Conservation (phyloP, 1,140 invertebrate species). For the Thaumetopoea pityocampa region DNA sequence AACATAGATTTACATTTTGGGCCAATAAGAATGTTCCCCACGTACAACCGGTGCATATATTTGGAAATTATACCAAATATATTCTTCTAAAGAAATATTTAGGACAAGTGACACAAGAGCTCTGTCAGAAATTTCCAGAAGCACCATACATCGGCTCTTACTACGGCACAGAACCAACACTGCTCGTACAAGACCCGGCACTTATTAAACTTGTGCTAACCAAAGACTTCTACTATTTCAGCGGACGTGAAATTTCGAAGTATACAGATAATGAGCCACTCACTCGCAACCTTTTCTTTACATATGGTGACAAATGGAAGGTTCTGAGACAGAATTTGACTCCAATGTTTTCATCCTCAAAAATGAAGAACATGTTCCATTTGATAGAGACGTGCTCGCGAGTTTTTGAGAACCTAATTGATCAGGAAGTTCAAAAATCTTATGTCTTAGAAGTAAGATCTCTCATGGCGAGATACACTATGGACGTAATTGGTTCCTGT, state of each 20-base stretch:
- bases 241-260: slow-evolving; percentile 7
- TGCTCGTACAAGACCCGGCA: slow-evolving; percentile 18
- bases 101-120: not conserved
- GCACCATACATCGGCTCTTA: slow-evolving; percentile 10
- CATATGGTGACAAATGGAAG: slow-evolving; percentile 71
- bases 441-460: slow-evolving; percentile 47
- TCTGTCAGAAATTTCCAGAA: slow-evolving; percentile 10
- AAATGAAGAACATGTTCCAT: slow-evolving; percentile 76
- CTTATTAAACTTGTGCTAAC: slow-evolving; percentile 16
- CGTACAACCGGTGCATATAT: slow-evolving; percentile 31
- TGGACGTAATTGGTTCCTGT: slow-evolving; percentile 75
- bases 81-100: slow-evolving; percentile 20
- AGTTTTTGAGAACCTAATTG: slow-evolving; percentile 46
- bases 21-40: slow-evolving; percentile 33
- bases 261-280: slow-evolving; percentile 5
- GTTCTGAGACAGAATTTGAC: slow-evolving; percentile 75
- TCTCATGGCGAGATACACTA: slow-evolving; percentile 65
- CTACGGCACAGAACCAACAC: slow-evolving; percentile 18
- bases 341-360: slow-evolving; percentile 77
- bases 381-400: slow-evolving; percentile 53
- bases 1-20: no score
- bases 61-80: slow-evolving; percentile 44
- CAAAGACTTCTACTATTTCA: slow-evolving; percentile 21
- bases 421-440: slow-evolving; percentile 15
- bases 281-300: slow-evolving; percentile 19